phyloP scores from a whole-genome alignment of 1,140 invertebrate genomes.

The Idris sp. region DNA sequence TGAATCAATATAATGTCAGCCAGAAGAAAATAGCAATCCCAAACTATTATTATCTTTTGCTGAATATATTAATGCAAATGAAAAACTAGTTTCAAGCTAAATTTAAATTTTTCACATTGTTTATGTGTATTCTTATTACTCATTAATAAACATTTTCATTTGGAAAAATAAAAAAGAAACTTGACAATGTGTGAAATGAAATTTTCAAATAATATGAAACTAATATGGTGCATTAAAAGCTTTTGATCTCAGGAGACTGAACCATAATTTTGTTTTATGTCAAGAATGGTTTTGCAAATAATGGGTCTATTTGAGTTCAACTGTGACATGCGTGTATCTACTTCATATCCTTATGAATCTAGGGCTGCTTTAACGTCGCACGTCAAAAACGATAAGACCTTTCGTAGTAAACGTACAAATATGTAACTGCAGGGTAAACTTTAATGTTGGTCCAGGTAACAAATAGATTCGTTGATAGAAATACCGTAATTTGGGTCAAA shows the following conservation, averaged over 20 bases:
- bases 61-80: no score
- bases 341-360: constrained; percentile 36
- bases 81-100: no score
- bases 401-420: constrained; percentile 34
- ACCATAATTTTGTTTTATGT: constrained; percentile 38
- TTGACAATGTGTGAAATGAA: constrained; percentile 12
- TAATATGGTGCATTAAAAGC: constrained; percentile 21
- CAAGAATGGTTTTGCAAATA: constrained; percentile 34
- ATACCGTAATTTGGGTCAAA: no score
- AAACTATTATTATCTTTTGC: no score
- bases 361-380: constrained; percentile 44
- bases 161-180: constrained; percentile 1
- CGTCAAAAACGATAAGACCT: constrained; percentile 42
- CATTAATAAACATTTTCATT: not conserved
- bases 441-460: no score
- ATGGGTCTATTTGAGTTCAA: constrained; percentile 41
- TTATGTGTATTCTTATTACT: no score
- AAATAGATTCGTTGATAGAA: no score
- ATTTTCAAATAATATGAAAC: constrained; percentile 24
- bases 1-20: no score
- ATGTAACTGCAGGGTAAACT: constrained; percentile 43
- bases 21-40: no score
- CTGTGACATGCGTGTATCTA: constrained; percentile 24
- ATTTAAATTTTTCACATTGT: no score
- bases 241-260: constrained; percentile 32